These are phyloP conservation scores for Thamnophis elegans DNA, from an alignment of 2,797 vertebrate species.

Conservation along the genomic window DNA sequence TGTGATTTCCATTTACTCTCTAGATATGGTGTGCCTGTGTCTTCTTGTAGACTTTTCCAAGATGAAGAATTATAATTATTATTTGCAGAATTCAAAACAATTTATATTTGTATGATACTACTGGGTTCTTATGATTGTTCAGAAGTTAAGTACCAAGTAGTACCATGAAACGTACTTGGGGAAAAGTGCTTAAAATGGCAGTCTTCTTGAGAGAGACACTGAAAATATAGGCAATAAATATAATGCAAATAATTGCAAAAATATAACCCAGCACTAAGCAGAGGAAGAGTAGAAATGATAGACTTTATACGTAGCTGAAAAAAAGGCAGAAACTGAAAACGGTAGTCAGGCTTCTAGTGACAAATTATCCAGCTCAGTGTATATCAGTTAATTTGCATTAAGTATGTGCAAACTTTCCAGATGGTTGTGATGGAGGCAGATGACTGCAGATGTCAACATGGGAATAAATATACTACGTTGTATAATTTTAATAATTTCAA, in stretches of 20 bases:
- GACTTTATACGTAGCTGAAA: background rate
- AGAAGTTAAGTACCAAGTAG: background rate
- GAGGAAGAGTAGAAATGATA: background rate
- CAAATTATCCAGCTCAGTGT: background rate
- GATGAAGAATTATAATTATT: background rate
- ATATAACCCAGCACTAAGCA: background rate
- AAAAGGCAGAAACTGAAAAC: background rate
- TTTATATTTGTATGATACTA: background rate
- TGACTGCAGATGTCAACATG: background rate
- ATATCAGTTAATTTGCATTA: background rate
- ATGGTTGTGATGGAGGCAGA: background rate
- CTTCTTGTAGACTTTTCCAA: background rate
- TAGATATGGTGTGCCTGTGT: background rate
- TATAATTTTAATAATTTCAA: background rate
- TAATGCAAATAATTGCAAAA: no score
- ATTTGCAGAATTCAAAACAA: background rate
- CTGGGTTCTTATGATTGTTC: background rate
- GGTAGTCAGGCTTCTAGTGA: background rate
- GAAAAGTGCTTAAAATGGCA: background rate
- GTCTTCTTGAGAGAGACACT: background rate
- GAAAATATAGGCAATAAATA: background rate
- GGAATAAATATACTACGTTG: background rate
- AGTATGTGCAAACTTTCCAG: background rate
- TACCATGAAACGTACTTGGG: background rate
- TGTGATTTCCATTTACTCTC: background rate